Percentiles rank a stretch among this genome's conserved stretches.
Evolutionary conservation across 1,140 invertebrate species (phyloP).

Genomic region (Cyclargus thomasi): DNA sequence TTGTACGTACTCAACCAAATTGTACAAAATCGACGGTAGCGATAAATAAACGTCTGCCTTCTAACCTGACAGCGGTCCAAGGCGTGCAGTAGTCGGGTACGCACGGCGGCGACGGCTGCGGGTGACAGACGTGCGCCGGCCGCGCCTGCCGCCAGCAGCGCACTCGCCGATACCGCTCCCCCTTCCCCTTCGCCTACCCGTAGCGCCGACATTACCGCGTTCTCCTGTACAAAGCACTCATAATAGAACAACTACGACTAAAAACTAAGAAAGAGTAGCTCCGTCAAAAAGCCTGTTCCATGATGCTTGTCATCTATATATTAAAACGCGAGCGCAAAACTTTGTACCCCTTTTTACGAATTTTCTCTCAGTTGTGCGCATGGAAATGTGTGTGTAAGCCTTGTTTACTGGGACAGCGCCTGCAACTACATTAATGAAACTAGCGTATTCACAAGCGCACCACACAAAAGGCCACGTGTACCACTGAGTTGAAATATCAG

Average conservation of each 20-base stretch:
- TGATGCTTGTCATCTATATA: too few species aligned
- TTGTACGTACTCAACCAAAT: too few species aligned
- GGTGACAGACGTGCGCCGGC: not conserved
- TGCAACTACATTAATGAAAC: not conserved
- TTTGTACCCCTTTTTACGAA: too few species aligned
- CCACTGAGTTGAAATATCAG: not conserved
- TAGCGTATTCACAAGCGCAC: too few species aligned
- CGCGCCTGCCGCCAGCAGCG: not conserved
- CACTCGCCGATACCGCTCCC: not conserved
- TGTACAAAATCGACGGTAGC: not conserved
- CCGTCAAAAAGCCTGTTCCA: too few species aligned
- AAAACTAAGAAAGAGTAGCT: too few species aligned
- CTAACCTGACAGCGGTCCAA: not conserved
- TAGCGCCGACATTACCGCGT: not conserved
- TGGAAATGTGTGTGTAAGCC: too few species aligned
- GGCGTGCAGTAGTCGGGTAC: not conserved
- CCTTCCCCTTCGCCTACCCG: not conserved
- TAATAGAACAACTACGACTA: too few species aligned
- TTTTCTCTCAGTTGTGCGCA: too few species aligned
- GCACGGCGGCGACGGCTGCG: not conserved
- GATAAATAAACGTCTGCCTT: not conserved
- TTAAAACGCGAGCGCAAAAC: too few species aligned
- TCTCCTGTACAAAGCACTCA: not conserved
- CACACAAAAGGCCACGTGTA: not conserved
- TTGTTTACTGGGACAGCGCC: too few species aligned